A percentile compares a stretch with the other conserved stretches of the same genome.
phyloP scores from a whole-genome alignment of 2,797 vertebrate genomes.

The Rhinatrema bivittatum region DNA sequence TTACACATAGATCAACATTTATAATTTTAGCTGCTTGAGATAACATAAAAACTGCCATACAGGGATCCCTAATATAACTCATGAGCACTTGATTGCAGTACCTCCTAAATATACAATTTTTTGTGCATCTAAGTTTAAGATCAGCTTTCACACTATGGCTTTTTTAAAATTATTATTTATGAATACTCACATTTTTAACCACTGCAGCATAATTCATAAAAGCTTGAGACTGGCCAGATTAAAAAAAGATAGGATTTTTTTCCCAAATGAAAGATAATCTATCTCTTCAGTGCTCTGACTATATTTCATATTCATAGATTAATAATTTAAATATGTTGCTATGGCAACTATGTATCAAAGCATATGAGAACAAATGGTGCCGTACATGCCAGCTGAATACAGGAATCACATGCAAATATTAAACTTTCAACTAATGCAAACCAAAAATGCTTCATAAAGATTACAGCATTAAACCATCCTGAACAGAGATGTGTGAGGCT shows the following conservation, averaged over 20 bases:
- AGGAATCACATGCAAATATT: constrained; percentile 32
- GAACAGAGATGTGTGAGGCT: too few species aligned
- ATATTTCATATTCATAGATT: constrained; percentile 35
- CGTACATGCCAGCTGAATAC: constrained; percentile 33
- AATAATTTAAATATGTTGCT: constrained; percentile 39
- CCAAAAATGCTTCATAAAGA: constrained; percentile 23
- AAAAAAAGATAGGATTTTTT: constrained; percentile 36
- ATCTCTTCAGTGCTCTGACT: constrained; percentile 37
- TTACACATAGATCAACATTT: too few species aligned
- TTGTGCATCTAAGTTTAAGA: background rate
- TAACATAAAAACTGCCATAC: too few species aligned
- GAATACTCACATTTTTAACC: constrained; percentile 11
- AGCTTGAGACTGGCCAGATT: constrained; percentile 16
- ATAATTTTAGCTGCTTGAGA: too few species aligned
- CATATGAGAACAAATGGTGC: constrained; percentile 24
- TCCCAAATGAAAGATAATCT: constrained; percentile 37
- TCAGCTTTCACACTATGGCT: background rate
- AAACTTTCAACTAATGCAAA: constrained; percentile 17
- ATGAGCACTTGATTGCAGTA: too few species aligned
- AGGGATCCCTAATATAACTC: too few species aligned
- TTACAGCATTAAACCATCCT: constrained; percentile 23
- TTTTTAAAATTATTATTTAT: too few species aligned
- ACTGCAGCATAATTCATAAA: constrained; percentile 7
- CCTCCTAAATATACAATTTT: constrained; percentile 3
- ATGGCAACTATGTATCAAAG: constrained; percentile 43